Evolutionary conservation across 1,140 invertebrate species (phyloP).

Genomic region (Drosophila lini): DNA sequence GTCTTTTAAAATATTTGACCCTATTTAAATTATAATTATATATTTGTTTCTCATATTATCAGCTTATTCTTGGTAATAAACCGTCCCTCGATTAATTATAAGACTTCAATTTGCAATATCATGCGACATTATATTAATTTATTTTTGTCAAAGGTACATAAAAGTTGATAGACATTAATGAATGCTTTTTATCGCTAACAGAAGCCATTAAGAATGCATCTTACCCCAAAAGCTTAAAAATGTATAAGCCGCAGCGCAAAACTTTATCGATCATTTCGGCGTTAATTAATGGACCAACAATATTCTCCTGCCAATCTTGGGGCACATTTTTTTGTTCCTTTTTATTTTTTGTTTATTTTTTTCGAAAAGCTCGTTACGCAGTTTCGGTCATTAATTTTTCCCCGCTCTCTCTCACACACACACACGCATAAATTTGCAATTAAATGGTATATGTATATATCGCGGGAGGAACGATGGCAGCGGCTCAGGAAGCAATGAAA

Average conservation of each 20-base stretch:
- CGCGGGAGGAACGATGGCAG: background rate
- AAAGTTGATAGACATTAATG: constrained; percentile 13
- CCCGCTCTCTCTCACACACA: background rate
- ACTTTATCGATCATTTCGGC: constrained; percentile 35
- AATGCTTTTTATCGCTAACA: constrained; percentile 7
- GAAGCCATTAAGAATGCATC: constrained; percentile 13
- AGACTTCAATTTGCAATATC: constrained; percentile 5
- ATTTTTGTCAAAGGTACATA: constrained; percentile 5
- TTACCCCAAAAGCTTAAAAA: constrained; percentile 13
- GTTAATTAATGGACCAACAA: constrained; percentile 40
- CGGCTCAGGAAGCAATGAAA: constrained; percentile 43
- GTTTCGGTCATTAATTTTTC: constrained; percentile 43
- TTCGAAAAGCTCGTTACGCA: constrained; percentile 35
- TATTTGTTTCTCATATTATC: background rate
- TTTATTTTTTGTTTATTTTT: constrained; percentile 1
- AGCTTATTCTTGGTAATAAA: background rate
- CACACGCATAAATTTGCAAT: constrained; percentile 43
- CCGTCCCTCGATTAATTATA: background rate
- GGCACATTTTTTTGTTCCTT: background rate
- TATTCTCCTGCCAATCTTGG: constrained; percentile 14
- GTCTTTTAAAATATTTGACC: background rate
- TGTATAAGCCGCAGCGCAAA: constrained; percentile 3
- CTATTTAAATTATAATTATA: background rate
- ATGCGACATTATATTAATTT: constrained; percentile 5
- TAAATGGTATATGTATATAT: constrained; percentile 38